Percentiles rank a stretch among this genome's conserved stretches.
phyloP scores from a whole-genome alignment of 1,140 invertebrate species.

The Triops longicaudatus region DNA sequence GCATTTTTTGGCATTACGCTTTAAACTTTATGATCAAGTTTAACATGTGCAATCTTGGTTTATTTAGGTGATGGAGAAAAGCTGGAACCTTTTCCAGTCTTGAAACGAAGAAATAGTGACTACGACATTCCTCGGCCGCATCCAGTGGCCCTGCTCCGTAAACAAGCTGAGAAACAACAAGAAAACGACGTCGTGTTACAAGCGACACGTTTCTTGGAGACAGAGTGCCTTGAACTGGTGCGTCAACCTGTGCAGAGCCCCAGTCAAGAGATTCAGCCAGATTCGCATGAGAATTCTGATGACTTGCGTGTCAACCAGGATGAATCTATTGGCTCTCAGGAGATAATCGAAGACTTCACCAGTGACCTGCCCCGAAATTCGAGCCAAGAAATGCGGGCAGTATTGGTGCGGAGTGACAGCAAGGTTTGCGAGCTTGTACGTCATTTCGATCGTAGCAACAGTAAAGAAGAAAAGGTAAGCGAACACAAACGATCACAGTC shows the following conservation, averaged over 20 bases:
- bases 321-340: neutral
- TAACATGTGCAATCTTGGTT: too few relatives aligned
- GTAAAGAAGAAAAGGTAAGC: neutral
- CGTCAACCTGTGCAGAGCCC: too few relatives aligned
- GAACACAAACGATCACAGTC: neutral
- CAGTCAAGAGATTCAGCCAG: too few relatives aligned
- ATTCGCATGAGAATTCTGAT: too few relatives aligned
- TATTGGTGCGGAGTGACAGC: constrained; percentile 6
- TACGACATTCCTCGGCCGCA: neutral
- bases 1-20: too few relatives aligned
- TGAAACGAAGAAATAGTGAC: neutral
- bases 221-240: neutral
- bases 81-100: neutral
- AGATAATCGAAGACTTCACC: neutral
- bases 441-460: neutral
- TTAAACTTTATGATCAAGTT: neutral
- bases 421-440: neutral
- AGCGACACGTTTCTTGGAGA: neutral
- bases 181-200: neutral
- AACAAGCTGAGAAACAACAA: neutral
- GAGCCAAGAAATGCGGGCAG: neutral
- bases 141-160: neutral
- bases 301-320: neutral
- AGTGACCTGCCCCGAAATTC: neutral
- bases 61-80: neutral